Evolutionary conservation across 2,888 invertebrate genomes (phyloP).

Genomic region (Anaspis maculata): DNA sequence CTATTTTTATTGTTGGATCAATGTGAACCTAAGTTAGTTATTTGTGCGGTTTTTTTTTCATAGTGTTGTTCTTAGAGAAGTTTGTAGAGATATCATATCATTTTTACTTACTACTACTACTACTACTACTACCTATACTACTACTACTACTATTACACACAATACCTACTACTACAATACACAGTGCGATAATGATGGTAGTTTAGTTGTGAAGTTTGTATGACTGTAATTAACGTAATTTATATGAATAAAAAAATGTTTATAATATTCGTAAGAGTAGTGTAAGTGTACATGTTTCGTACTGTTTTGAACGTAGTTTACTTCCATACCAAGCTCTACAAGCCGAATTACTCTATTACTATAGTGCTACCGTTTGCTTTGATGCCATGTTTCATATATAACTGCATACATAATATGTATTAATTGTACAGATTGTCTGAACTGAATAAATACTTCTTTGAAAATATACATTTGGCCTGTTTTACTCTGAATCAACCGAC

Average conservation of each 20-base stretch:
- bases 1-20: conserved; percentile 22
- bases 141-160: too few relatives aligned
- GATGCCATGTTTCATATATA: conserved; percentile 44
- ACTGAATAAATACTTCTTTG: conserved; percentile 47
- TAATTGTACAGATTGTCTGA: conserved; percentile 46
- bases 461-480: conserved; percentile 19
- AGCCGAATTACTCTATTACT: conserved; percentile 37
- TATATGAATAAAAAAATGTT: conserved; percentile 24
- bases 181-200: conserved; percentile 18
- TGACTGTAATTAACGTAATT: conserved; percentile 27
- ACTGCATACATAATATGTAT: conserved; percentile 44
- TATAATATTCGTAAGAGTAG: conserved; percentile 31
- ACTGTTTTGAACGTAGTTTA: conserved; percentile 34
- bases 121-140: too few relatives aligned
- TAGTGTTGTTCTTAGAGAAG: too few relatives aligned
- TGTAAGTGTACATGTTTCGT: conserved; percentile 35
- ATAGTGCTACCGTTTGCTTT: conserved; percentile 40
- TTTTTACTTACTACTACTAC: too few relatives aligned
- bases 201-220: conserved; percentile 21
- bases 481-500: too few relatives aligned
- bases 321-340: conserved; percentile 34
- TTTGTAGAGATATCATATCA: conserved; percentile 20
- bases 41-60: conserved; percentile 7
- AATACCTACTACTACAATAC: too few relatives aligned
- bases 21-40: conserved; percentile 17